Conservation (phyloP, 2,113 vertebrate species). For the Coptodon rendalli region DNA sequence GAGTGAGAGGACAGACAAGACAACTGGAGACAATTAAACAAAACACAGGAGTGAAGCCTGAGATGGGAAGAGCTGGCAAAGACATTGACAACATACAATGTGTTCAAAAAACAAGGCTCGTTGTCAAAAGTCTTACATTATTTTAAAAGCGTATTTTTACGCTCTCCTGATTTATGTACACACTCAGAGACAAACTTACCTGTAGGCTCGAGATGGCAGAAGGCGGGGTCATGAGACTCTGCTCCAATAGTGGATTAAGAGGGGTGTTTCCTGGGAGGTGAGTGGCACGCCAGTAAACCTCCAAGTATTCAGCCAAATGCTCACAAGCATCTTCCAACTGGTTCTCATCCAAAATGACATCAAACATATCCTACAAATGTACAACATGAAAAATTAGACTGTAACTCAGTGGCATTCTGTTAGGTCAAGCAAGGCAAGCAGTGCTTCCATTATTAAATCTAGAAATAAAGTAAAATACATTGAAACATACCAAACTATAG, state of each 20-base stretch:
- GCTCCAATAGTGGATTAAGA: conserved; percentile 75
- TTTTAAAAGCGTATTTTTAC: neutral
- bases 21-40: conserved; percentile 47
- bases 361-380: conserved; percentile 83
- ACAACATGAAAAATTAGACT: neutral
- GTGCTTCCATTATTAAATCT: neutral
- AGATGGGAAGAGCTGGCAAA: conserved; percentile 43
- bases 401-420: neutral
- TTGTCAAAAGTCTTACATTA: neutral
- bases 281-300: conserved; percentile 92
- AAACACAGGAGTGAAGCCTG: conserved; percentile 44
- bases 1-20: conserved; percentile 68
- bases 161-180: neutral
- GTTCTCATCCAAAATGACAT: conserved; percentile 95
- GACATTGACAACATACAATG: conserved; percentile 48
- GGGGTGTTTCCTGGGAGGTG: conserved; percentile 79
- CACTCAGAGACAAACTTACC: conserved; percentile 58
- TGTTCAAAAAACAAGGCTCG: conserved; percentile 5
- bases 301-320: conserved; percentile 90
- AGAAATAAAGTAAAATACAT: neutral
- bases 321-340: conserved; percentile 93
- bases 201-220: conserved; percentile 84
- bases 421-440: neutral
- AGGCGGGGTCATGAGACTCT: conserved; percentile 78
- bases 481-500: neutral